These are phyloP conservation scores for Erethizon dorsatum DNA, from an alignment of 2,797 vertebrate genomes.

Conservation along the genomic window DNA sequence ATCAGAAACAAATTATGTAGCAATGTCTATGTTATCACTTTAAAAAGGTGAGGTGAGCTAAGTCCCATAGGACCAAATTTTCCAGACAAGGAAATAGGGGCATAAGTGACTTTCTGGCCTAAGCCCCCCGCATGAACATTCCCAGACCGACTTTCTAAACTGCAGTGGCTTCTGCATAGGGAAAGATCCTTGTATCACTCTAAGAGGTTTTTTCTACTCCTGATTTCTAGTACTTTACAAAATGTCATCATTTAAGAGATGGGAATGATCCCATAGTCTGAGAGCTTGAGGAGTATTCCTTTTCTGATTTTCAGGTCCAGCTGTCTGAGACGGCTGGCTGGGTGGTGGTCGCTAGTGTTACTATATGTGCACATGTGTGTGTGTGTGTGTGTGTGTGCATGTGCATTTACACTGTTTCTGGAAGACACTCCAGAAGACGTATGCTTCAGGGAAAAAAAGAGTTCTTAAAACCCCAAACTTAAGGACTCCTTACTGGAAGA, in stretches of 20 bases:
- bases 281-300: slow-evolving; percentile 63
- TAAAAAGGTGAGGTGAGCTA: background rate
- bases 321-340: slow-evolving; percentile 66
- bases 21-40: background rate
- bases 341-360: background rate
- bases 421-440: slow-evolving; percentile 30
- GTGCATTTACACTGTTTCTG: background rate
- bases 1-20: slow-evolving; percentile 45
- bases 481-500: slow-evolving; percentile 46
- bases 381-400: background rate
- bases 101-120: background rate
- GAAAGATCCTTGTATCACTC: background rate
- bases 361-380: background rate
- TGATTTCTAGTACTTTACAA: slow-evolving; percentile 67
- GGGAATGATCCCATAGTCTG: slow-evolving; percentile 26
- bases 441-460: slow-evolving; percentile 60
- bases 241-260: slow-evolving; percentile 74
- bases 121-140: background rate
- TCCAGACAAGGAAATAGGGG: slow-evolving; percentile 41
- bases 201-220: slow-evolving; percentile 39
- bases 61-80: background rate
- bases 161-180: background rate
- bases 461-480: slow-evolving; percentile 24
- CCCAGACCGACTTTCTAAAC: background rate
- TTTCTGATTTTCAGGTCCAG: slow-evolving; percentile 81